These are phyloP conservation scores for Scolanthus callimorphus DNA, from an alignment of 92 coral and sea anemone genomes.

Conservation along the genomic window DNA sequence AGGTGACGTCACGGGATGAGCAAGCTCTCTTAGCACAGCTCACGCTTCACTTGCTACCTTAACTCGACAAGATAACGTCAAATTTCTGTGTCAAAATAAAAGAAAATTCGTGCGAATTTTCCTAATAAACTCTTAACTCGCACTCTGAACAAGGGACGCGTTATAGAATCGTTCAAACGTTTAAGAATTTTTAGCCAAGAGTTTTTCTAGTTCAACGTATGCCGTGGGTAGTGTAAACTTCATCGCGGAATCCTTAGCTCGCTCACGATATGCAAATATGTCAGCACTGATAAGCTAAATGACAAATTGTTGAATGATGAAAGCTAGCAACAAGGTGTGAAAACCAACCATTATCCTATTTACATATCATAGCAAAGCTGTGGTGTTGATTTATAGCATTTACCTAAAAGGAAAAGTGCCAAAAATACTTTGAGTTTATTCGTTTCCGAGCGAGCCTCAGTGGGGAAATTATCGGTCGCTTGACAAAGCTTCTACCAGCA, in stretches of 20 bases:
- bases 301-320: constrained; percentile 71
- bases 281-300: constrained; percentile 62
- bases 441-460: constrained; percentile 42
- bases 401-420: constrained; percentile 70
- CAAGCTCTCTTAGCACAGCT: constrained; percentile 31
- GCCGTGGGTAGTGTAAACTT: background rate
- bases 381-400: constrained; percentile 76
- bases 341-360: constrained; percentile 70
- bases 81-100: constrained; percentile 3
- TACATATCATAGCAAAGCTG: constrained; percentile 71
- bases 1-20: constrained; percentile 26
- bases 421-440: constrained; percentile 33
- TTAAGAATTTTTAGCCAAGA: too few species aligned
- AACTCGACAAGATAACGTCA: constrained; percentile 36
- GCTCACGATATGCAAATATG: constrained; percentile 36
- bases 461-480: constrained; percentile 72
- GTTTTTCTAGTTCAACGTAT: too few species aligned
- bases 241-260: constrained; percentile 7
- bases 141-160: too few species aligned
- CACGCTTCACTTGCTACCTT: constrained; percentile 38
- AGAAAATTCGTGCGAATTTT: background rate
- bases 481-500: constrained; percentile 45
- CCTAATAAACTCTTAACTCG: too few species aligned
- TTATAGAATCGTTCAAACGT: too few species aligned
- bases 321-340: constrained; percentile 67